phyloP scores from a whole-genome alignment of 2,797 vertebrate species.

The Thamnophis elegans region DNA sequence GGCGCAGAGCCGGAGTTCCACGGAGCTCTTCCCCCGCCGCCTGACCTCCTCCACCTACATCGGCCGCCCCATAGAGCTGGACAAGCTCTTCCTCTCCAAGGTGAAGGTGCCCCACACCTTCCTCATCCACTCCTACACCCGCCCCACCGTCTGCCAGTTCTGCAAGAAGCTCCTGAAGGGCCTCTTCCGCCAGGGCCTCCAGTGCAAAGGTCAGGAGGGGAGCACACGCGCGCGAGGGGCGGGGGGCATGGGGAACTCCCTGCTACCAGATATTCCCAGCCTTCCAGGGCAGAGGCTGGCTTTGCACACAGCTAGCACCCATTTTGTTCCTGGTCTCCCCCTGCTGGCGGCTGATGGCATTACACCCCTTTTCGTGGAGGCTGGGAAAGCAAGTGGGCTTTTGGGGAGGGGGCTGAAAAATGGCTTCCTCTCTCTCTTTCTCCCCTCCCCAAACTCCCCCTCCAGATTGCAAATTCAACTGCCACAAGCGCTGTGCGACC shows the following conservation, averaged over 20 bases:
- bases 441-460: not conserved
- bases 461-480: slow-evolving; percentile 93
- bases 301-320: not conserved
- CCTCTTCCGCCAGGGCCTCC: slow-evolving; percentile 89
- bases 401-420: no score
- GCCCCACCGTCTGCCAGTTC: slow-evolving; percentile 90
- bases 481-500: slow-evolving; percentile 88
- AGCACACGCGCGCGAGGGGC: no score
- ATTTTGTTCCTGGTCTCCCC: not conserved
- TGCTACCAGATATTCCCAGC: not conserved
- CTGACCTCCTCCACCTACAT: slow-evolving; percentile 71
- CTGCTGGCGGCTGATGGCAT: not conserved
- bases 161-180: slow-evolving; percentile 90
- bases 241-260: not conserved
- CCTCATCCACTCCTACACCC: slow-evolving; percentile 88
- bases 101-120: slow-evolving; percentile 94
- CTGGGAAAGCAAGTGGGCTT: accelerated
- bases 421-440: no score
- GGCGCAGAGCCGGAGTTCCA: slow-evolving; percentile 50
- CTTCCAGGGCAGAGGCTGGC: not conserved
- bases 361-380: not conserved
- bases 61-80: slow-evolving; percentile 87
- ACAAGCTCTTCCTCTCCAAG: slow-evolving; percentile 89
- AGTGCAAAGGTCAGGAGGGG: slow-evolving; percentile 85
- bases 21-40: slow-evolving; percentile 52